Evolutionary conservation across 1,140 invertebrate genomes (phyloP).

Genomic region (Neotoxoptera formosana): DNA sequence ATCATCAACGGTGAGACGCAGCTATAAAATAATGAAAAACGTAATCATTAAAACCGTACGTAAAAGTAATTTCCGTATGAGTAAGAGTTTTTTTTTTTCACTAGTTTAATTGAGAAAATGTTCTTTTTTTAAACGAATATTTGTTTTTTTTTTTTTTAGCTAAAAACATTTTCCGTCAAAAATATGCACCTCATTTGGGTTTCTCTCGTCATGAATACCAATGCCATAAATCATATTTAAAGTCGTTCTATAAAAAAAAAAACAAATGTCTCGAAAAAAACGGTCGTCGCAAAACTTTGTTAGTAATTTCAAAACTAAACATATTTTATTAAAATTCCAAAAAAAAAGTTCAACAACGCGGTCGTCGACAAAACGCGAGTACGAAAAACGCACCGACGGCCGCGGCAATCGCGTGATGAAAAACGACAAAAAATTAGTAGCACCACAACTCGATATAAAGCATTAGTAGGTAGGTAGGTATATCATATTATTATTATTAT

Average conservation of each 20-base stretch:
- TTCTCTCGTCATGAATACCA: background rate
- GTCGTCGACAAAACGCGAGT: background rate
- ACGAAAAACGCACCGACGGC: background rate
- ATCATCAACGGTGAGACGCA: background rate
- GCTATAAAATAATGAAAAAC: background rate
- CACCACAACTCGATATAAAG: background rate
- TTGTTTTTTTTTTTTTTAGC: background rate
- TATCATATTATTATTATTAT: too few relatives aligned
- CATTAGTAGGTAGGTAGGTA: background rate
- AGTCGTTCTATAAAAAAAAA: background rate
- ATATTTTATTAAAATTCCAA: background rate
- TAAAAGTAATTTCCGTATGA: background rate
- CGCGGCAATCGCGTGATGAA: background rate
- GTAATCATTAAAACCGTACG: background rate
- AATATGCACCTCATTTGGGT: background rate
- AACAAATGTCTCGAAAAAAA: background rate
- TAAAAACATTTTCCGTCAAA: background rate
- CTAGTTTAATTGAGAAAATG: background rate
- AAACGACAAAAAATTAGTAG: background rate
- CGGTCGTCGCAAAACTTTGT: background rate
- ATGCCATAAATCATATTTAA: slow-evolving; percentile 11
- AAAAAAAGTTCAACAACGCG: background rate
- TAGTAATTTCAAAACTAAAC: background rate
- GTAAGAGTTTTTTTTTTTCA: background rate
- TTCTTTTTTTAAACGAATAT: background rate